Conservation (phyloP, 1,140 invertebrate species). For the Condylostylus longicornis region DNA sequence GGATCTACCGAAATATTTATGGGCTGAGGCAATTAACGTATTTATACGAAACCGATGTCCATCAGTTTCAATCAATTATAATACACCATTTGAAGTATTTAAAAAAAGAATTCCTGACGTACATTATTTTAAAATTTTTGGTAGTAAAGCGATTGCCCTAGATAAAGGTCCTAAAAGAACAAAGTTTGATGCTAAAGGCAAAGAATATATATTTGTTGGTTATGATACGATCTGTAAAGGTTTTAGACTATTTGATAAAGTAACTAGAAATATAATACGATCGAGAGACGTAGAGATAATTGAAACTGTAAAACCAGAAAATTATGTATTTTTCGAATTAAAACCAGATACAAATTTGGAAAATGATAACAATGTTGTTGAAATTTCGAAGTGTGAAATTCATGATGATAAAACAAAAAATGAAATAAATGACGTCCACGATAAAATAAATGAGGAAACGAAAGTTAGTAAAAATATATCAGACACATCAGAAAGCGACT, state of each 20-base stretch:
- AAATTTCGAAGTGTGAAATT: background rate
- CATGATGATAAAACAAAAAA: background rate
- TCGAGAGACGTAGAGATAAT: slow-evolving; percentile 7
- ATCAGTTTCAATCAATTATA: slow-evolving; percentile 8
- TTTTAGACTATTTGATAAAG: slow-evolving; percentile 4
- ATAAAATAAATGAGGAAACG: background rate
- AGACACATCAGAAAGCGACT: background rate
- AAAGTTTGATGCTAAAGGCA: slow-evolving; percentile 11
- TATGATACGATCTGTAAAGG: slow-evolving; percentile 4
- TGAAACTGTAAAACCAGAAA: too few species aligned
- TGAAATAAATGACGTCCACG: background rate
- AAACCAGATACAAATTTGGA: background rate
- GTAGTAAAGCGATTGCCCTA: slow-evolving; percentile 18
- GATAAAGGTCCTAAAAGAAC: slow-evolving; percentile 20
- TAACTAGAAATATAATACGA: slow-evolving; percentile 1
- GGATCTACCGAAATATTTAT: slow-evolving; percentile 25
- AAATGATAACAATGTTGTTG: background rate
- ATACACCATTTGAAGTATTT: slow-evolving; percentile 4
- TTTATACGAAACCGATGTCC: slow-evolving; percentile 10
- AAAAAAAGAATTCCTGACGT: slow-evolving; percentile 12
- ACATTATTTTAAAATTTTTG: slow-evolving; percentile 22
- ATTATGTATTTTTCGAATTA: slow-evolving; percentile 1
- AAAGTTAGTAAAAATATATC: background rate
- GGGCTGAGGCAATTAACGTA: slow-evolving; percentile 33
- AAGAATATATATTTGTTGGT: slow-evolving; percentile 5